Evolutionary conservation across 2,888 invertebrate genomes (phyloP), one percentile per base, ranked within the genome.

Genomic region (Hirtodrosophila histrioides): DNA sequence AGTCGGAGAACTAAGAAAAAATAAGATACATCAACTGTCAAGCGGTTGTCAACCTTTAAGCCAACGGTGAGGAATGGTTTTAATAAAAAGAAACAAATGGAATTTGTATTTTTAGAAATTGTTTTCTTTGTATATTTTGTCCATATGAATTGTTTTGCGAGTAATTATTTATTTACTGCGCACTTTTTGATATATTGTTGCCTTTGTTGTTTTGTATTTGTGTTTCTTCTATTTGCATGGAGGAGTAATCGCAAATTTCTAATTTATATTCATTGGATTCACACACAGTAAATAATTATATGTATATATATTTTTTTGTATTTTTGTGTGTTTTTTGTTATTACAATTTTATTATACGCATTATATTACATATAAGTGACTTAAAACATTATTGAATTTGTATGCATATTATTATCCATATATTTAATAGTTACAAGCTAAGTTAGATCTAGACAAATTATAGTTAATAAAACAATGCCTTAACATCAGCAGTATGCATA

Each of bases 381-480:
- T 82, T 82, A 82, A 84, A 72, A 63, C 63, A 84, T 85, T 75
- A 73, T 58, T 68, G 77, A 72, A 75, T 73, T 49, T 46, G 53
- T 67, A 68, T 53, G 65, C 57, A 61, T 61, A 64, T 65, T 75
- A 51, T 54, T 46, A 51, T 60, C 60, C 43, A 46, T 72, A 54
- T 64, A 49, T 67, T 37, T 61, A 60, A 61, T 76, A 69, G 29
- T 64, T 78, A 75, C 40, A 51, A 60, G 46, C 71, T 73, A 70
- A 54, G 33, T 64, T 63, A 55, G 45, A 4, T 41, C 75, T 78
- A 75, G 41, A 17, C 61, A 63, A 53, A 64, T 62, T 51, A 79
- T 46, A n/a, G n/a, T n/a, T n/a, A 57, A 58, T 55, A 65, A 74
- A 74, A 78, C 75, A 76, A 78, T 62, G 45, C 69, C 61, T 62